Evolutionary conservation across 2,888 invertebrate genomes (phyloP), one percentile per base, ranked within the genome.

Genomic region (Siphonodentalium dalli): DNA sequence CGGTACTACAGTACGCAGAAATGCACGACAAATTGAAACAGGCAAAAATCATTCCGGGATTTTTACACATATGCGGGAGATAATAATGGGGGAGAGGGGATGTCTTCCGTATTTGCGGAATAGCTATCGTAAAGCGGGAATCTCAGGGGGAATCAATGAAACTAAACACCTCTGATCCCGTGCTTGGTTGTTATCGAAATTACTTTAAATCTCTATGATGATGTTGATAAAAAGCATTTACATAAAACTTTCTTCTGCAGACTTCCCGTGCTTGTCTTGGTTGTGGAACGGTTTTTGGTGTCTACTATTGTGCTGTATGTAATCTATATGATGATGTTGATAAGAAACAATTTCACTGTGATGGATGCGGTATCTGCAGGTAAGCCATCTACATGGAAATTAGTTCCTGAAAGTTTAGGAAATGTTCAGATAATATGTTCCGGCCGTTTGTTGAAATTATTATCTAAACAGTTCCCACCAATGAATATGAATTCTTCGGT

Each of bases 261-360:
- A 69, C 73, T 4, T 44, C 56, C 9, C 57, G 51, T 11, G 39
- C 42, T 1, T 76, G 76, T 65, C 43, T 41, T 8, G 53, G 66
- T 4, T 79, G 79, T 67, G 59, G 43, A 6, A 58, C 61, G 27
- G 49, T 54, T 24, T 78, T 79, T 66, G 78, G 77, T n/a, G 66
- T 90, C 88, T 94, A 93, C 81, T 90, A 90, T 44, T 94, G 93
- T 75, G 84, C 89, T 29, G 88, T 91, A 72, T 94, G 93, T 83
- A 91, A 92, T 80, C 84, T 94, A 46, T 93, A 91, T 78, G 93
- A 93, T 71, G 92, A 93, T 72, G 90, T 90, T 62, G 91, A 93
- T 77, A 92, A 91, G 81, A 86, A 88, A 66, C 93, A 93, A 82
- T 94, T 92, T 83, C 94, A 94, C 77, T 94, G 94, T 71, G 87